phyloP scores from a whole-genome alignment of 2,113 vertebrate genomes.

The Reinhardtius hippoglossoides region DNA sequence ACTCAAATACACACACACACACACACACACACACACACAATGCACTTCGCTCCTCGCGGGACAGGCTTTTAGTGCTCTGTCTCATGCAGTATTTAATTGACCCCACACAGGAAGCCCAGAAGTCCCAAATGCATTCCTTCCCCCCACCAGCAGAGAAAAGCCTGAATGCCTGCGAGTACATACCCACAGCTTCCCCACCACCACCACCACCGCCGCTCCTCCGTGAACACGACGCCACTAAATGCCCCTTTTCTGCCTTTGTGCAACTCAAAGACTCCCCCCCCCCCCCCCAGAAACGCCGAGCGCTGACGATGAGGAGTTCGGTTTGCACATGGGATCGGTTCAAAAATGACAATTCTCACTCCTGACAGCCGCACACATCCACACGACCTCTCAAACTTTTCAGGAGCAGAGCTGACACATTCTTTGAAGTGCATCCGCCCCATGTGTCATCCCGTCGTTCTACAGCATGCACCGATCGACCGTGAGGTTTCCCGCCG shows the following conservation, averaged over 20 bases:
- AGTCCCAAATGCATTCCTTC: constrained; percentile 82
- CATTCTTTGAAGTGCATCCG: constrained; percentile 1
- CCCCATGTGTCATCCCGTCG: neutral
- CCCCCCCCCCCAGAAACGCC: constrained; percentile 32
- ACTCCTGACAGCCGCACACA: neutral
- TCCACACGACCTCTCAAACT: constrained; percentile 44
- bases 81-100: constrained; percentile 89
- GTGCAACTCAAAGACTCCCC: constrained; percentile 22
- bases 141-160: constrained; percentile 66
- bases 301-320: constrained; percentile 18
- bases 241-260: constrained; percentile 66
- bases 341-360: neutral
- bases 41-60: constrained; percentile 81
- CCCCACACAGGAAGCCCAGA: constrained; percentile 84
- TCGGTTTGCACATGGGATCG: constrained; percentile 22
- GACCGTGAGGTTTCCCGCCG: neutral
- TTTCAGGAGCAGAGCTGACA: constrained; percentile 26
- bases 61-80: constrained; percentile 87
- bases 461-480: neutral
- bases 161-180: constrained; percentile 56
- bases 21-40: constrained; percentile 59
- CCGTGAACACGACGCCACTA: constrained; percentile 54
- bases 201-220: constrained; percentile 44
- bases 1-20: constrained; percentile 26
- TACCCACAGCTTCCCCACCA: constrained; percentile 57